Percentiles rank a stretch among this genome's conserved stretches.
Evolutionary conservation across 2,113 vertebrate species (phyloP).

Genomic region (Camelus dromedarius): DNA sequence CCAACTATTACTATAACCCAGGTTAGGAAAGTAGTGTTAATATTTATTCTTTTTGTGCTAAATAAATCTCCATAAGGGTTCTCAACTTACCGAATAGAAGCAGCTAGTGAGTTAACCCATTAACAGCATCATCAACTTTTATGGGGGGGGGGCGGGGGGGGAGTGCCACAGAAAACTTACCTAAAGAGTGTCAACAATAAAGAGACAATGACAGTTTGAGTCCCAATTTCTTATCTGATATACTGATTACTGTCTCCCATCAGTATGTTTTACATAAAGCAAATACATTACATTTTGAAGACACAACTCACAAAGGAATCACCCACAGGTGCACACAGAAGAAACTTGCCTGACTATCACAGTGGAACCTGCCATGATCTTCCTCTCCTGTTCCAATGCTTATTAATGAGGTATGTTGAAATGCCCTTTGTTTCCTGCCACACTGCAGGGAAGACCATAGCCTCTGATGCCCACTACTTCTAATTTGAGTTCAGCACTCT

Average conservation of each 20-base stretch:
- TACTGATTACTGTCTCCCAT: not conserved
- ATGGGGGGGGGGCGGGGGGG: not conserved
- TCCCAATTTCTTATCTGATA: constrained; percentile 47
- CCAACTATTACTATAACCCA: not conserved
- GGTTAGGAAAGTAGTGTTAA: not conserved
- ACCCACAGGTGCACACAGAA: not conserved
- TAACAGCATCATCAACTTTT: not conserved
- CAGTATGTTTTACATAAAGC: not conserved
- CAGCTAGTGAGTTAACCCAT: not conserved
- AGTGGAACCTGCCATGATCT: not conserved
- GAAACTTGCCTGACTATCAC: not conserved
- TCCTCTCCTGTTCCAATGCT: not conserved
- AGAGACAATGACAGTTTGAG: constrained; percentile 11
- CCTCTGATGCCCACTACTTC: not conserved
- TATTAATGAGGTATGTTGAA: constrained; percentile 3
- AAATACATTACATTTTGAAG: constrained; percentile 35
- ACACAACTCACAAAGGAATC: constrained; percentile 20
- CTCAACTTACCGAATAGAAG: constrained; percentile 35
- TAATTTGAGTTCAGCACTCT: not conserved
- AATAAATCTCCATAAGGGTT: constrained; percentile 29
- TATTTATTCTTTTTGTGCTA: not conserved
- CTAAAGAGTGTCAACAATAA: not conserved
- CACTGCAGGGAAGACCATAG: not conserved
- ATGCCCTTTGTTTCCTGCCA: not conserved
- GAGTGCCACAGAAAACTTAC: constrained; percentile 39